Evolutionary conservation across 2,888 invertebrate genomes (phyloP).

Genomic region (Callyntrura guangdongensis): DNA sequence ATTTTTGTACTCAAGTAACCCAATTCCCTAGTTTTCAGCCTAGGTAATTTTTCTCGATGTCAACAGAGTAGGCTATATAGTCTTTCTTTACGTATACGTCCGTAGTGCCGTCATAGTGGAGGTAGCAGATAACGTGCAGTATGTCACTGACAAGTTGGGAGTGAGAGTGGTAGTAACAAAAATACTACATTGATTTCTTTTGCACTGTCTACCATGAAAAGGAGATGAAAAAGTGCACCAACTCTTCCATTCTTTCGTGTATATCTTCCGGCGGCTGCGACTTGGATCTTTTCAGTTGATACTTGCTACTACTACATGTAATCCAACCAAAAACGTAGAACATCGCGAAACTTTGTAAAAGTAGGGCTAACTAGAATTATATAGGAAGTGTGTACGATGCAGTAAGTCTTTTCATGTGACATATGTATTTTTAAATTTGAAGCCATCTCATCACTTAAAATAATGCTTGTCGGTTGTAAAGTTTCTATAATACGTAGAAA

Average conservation of each 20-base stretch:
- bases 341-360: background rate
- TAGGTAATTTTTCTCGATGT: slow-evolving; percentile 25
- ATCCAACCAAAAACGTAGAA: too few relatives aligned
- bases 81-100: background rate
- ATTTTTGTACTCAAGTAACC: slow-evolving; percentile 20
- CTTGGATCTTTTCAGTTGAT: too few relatives aligned
- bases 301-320: too few relatives aligned
- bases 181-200: background rate
- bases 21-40: slow-evolving; percentile 31
- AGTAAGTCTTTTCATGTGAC: background rate
- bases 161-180: background rate
- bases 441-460: background rate
- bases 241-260: background rate
- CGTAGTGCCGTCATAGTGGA: background rate
- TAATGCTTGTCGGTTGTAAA: background rate
- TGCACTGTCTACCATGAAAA: background rate
- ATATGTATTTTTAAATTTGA: too few relatives aligned
- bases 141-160: background rate
- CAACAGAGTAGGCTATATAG: background rate
- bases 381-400: background rate
- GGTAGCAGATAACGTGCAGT: too few relatives aligned
- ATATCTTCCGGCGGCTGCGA: background rate
- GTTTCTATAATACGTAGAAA: background rate
- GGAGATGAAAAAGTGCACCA: background rate
- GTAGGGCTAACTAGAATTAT: background rate